Evolutionary conservation across 2,113 vertebrate genomes (phyloP), one percentile per base, ranked within the genome.

Genomic region (Takifugu bimaculatus): DNA sequence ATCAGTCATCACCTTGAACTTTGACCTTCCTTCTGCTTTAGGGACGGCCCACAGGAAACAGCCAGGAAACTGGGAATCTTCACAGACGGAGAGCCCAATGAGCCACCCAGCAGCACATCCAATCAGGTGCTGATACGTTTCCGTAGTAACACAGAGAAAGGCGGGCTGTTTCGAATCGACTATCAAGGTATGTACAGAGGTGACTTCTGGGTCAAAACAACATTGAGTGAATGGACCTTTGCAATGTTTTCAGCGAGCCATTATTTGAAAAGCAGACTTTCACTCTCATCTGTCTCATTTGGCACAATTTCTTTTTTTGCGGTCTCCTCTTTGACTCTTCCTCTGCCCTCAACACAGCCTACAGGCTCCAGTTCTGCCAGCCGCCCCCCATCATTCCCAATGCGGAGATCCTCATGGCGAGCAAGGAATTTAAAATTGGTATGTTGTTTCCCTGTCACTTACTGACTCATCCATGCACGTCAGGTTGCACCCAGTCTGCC

Each of bases 391-490:
- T 97, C 51, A 93, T 98, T 4, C 93, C 95, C 29, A 97, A 98
- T 0, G 95, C 95, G 0, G 96, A 99, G 85, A 93, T 98, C 64
- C 74, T 98, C 80, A 94, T 95, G 2, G 96, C 94, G 74, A 97
- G 92, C 6, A 93, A 98, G 64, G 96, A 98, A 63, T 99, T 98
- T 70, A 93, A 93, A 90, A 98, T 98, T 54, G 96, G 96, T 98
- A 91, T 20, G 80, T 86, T 13, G 9, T 9, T 39, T 10, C 35
- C 35, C 29, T 2, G 29, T 32, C 29, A 32, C 29, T 32, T 32
- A 32, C 20, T 20, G 20, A 20, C 20, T 20, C 20, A 20, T 20
- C 20, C 20, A 20, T 20, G 20, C 20, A 20, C 20, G 20, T 20
- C 20, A 20, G 20, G 20, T 20, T 20, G 20, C 20, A 20, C 20